Conservation (phyloP, 2,888 invertebrate species). For the Asteroscopus sphinx region DNA sequence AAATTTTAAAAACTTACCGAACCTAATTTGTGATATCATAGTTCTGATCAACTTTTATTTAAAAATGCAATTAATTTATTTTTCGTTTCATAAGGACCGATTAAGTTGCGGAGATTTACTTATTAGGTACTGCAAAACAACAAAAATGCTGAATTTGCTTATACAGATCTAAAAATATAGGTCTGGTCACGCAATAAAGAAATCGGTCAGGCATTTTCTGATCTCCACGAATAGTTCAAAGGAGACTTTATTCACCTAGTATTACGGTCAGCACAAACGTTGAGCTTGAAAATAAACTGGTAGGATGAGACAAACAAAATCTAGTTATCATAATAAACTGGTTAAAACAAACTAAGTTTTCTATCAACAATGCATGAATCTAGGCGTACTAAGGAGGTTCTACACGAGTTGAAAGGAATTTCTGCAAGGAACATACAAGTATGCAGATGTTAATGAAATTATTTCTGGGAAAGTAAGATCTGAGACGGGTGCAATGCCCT, state of each 20-base stretch:
- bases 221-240: slow-evolving; percentile 47
- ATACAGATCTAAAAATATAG: slow-evolving; percentile 43
- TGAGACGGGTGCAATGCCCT: slow-evolving; percentile 84
- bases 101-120: slow-evolving; percentile 5
- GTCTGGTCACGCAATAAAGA: slow-evolving; percentile 51
- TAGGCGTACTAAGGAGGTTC: slow-evolving; percentile 60
- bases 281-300: slow-evolving; percentile 9
- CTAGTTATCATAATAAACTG: slow-evolving; percentile 44
- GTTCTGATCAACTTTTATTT: neutral
- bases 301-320: slow-evolving; percentile 23
- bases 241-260: slow-evolving; percentile 36
- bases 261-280: slow-evolving; percentile 37
- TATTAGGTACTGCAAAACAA: slow-evolving; percentile 28
- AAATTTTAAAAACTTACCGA: neutral
- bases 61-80: neutral
- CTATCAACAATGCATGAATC: slow-evolving; percentile 46
- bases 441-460: slow-evolving; percentile 88
- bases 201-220: slow-evolving; percentile 43
- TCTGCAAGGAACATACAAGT: slow-evolving; percentile 73
- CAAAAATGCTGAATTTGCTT: slow-evolving; percentile 42
- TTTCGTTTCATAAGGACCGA: neutral
- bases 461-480: slow-evolving; percentile 87
- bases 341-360: slow-evolving; percentile 45
- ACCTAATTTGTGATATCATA: neutral
- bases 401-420: slow-evolving; percentile 75